Percentiles rank a stretch among this genome's conserved stretches.
Evolutionary conservation across 2,888 invertebrate genomes (phyloP).

Genomic region (Lasiommata megera): DNA sequence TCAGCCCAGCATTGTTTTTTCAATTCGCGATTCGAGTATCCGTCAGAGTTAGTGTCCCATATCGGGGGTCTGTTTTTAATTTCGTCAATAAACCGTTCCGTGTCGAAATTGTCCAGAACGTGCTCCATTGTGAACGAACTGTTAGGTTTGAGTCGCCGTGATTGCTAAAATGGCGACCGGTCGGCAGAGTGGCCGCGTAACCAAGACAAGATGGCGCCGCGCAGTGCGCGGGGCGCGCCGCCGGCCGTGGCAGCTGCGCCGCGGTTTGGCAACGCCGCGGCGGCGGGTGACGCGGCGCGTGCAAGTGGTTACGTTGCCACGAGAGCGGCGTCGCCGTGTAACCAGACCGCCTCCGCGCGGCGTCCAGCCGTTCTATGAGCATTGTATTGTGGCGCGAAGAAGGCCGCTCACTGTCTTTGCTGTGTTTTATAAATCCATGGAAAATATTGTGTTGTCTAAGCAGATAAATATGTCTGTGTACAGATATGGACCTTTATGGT

Average conservation of each 20-base stretch:
- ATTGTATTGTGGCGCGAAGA: too few species aligned
- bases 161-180: slow-evolving; percentile 7
- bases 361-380: too few species aligned
- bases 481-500: too few species aligned
- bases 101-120: slow-evolving; percentile 15
- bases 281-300: not conserved
- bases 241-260: not conserved
- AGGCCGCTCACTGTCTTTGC: too few species aligned
- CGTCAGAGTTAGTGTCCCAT: slow-evolving; percentile 17
- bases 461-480: too few species aligned
- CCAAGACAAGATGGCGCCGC: slow-evolving; percentile 22
- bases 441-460: too few species aligned
- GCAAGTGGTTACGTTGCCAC: slow-evolving; percentile 7
- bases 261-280: slow-evolving; percentile 25
- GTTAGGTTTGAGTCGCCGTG: not conserved
- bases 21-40: slow-evolving; percentile 19
- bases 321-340: too few species aligned
- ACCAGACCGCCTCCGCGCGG: too few species aligned
- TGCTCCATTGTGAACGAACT: slow-evolving; percentile 1
- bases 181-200: slow-evolving; percentile 17
- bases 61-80: slow-evolving; percentile 19
- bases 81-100: slow-evolving; percentile 21
- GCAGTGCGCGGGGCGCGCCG: slow-evolving; percentile 6
- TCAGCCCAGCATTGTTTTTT: slow-evolving; percentile 28
- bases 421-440: too few species aligned